Conservation (phyloP, 2,113 vertebrate genomes). For the Daubentonia madagascariensis region DNA sequence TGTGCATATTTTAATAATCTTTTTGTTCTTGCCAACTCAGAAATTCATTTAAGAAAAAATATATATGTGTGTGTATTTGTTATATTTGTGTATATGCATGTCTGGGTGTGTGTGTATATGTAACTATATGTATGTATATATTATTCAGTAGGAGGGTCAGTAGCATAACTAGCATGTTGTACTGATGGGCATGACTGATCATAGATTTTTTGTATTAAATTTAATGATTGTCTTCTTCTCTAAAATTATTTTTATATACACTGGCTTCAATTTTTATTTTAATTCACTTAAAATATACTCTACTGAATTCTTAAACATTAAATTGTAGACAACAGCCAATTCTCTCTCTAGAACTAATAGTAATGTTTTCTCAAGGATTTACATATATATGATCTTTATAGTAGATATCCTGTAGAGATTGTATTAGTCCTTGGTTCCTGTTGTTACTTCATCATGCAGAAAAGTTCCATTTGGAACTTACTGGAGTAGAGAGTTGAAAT, state of each 20-base stretch:
- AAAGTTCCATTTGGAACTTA: slow-evolving; percentile 54
- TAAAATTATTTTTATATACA: slow-evolving; percentile 24
- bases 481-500: not conserved
- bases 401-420: slow-evolving; percentile 38
- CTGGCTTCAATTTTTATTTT: not conserved
- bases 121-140: not conserved
- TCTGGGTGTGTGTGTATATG: not conserved
- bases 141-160: not conserved
- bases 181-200: not conserved
- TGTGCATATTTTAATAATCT: not conserved
- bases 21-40: not conserved
- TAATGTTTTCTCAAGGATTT: slow-evolving; percentile 39
- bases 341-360: slow-evolving; percentile 19
- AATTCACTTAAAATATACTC: slow-evolving; percentile 12
- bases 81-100: not conserved
- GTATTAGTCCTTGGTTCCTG: slow-evolving; percentile 10
- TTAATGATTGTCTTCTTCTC: not conserved
- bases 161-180: not conserved
- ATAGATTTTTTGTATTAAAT: not conserved
- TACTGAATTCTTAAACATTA: slow-evolving; percentile 40
- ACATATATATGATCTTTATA: slow-evolving; percentile 57
- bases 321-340: not conserved
- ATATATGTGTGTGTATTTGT: not conserved
- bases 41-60: not conserved
- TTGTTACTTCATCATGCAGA: slow-evolving; percentile 50